Percentiles rank a stretch among this genome's conserved stretches.
These are phyloP conservation scores for Batillaria attramentaria DNA, from an alignment of 1,140 invertebrate genomes.

Conservation along the genomic window DNA sequence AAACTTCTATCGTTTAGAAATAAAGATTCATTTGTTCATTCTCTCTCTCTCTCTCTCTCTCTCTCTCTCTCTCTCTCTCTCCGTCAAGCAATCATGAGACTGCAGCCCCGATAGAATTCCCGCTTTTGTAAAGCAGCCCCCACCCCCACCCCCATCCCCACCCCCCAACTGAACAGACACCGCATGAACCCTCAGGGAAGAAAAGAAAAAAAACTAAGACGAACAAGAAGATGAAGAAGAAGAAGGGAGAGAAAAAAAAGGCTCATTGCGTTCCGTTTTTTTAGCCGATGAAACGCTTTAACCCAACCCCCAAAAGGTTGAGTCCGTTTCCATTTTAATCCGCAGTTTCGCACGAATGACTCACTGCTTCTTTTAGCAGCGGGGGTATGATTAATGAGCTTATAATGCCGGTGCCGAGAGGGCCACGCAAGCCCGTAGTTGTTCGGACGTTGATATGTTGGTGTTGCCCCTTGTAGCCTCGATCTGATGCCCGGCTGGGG, in stretches of 20 bases:
- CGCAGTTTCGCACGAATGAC: conserved; percentile 27
- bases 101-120: not conserved
- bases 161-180: not conserved
- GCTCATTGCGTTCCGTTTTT: conserved; percentile 25
- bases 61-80: not conserved
- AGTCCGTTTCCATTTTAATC: conserved; percentile 31
- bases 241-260: not conserved
- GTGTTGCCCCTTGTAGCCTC: conserved; percentile 12
- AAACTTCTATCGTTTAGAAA: too few relatives aligned
- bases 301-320: conserved; percentile 26
- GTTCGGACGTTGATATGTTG: conserved; percentile 32
- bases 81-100: not conserved
- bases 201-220: not conserved
- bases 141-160: not conserved
- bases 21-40: too few relatives aligned
- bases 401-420: conserved; percentile 18
- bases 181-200: not conserved
- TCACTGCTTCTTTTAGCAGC: conserved; percentile 2
- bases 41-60: not conserved
- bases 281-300: conserved; percentile 35
- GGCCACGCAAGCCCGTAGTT: not conserved
- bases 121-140: not conserved
- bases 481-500: too few relatives aligned
- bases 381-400: conserved; percentile 29
- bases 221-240: not conserved